Percentiles rank a stretch among this genome's conserved stretches.
These are phyloP conservation scores for Heliconius cydno DNA, from an alignment of 2,888 invertebrate species.

Conservation along the genomic window DNA sequence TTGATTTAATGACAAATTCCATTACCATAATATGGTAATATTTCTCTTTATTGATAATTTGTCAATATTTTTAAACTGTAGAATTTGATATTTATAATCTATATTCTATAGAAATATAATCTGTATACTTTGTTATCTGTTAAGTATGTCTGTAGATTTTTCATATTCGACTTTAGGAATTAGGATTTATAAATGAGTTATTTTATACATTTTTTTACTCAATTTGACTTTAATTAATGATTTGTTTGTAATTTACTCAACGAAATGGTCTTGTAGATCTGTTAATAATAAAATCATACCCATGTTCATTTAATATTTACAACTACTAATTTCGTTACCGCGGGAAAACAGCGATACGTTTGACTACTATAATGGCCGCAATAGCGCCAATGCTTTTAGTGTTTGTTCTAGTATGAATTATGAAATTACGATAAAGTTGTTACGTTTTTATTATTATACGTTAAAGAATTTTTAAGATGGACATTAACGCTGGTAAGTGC, in stretches of 20 bases:
- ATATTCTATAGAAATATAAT: not conserved
- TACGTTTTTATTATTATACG: slow-evolving; percentile 56
- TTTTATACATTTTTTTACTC: slow-evolving; percentile 42
- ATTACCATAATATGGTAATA: not conserved
- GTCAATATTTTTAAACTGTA: not conserved
- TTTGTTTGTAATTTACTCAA: slow-evolving; percentile 31
- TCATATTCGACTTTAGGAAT: slow-evolving; percentile 43
- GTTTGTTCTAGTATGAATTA: slow-evolving; percentile 72
- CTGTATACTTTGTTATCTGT: slow-evolving; percentile 29
- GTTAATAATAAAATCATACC: slow-evolving; percentile 37
- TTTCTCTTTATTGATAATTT: not conserved
- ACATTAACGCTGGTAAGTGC: slow-evolving; percentile 79
- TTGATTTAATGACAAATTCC: not conserved
- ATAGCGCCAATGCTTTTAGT: slow-evolving; percentile 80
- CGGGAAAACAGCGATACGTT: slow-evolving; percentile 81
- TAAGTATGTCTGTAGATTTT: slow-evolving; percentile 37
- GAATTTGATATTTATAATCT: slow-evolving; percentile 9
- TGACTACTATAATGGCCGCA: slow-evolving; percentile 82
- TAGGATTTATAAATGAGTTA: slow-evolving; percentile 38
- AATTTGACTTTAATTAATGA: slow-evolving; percentile 29
- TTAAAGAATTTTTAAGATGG: slow-evolving; percentile 72
- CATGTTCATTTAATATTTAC: slow-evolving; percentile 47
- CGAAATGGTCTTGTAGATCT: slow-evolving; percentile 36
- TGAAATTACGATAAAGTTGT: slow-evolving; percentile 59
- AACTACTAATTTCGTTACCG: slow-evolving; percentile 63